Base-by-base conservation (phyloP, 1,140 invertebrate species). In the Periplaneta americana region DNA sequence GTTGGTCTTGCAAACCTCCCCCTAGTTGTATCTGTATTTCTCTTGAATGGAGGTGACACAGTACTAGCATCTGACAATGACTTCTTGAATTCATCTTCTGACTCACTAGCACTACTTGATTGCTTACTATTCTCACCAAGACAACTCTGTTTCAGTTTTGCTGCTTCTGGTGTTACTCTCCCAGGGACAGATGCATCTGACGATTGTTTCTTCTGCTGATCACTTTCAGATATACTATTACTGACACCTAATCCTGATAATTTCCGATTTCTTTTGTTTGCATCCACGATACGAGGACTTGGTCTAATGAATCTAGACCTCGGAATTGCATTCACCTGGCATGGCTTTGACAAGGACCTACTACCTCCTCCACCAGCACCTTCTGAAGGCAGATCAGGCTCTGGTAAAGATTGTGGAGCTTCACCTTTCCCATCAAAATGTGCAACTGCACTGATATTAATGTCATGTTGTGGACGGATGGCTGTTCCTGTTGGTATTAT, bases 71-170 rank as follows among this genome's bases (percentile, higher is more conserved):
- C 48, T 57, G 37, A 36, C 31, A 37, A 15, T 36, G 57, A 34
- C 78, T 28, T 66, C 48, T n/a, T 82, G 13, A n/a, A 48, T 81
- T 81, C 74, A 74, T 37, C 57, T 74, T 35, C 80, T 84, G 84
- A 76, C 2, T 87, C 87, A 85, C 87, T 89, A 0, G 86, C 86
- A 28, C 88, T 87, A 80, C 87, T 89, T 31, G 86, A 88, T 79
- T 88, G 87, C 78, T 88, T 84, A 80, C 90, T 91, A 82, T 90
- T 91, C 57, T 88, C 86, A 18, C 90, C 75, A 33, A 33, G 1
- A n/a, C 35, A 36, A 33, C 22, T 77, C 31, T 33, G 22, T 18
- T 17, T 4, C 34, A 3, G 28, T 28, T 17, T 11, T 76, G 75
- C 28, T n/a, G n/a, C n/a, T n/a, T 76, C 39, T 76, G 28, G n/a